Percentiles rank a stretch among this genome's conserved stretches.
Evolutionary conservation across 2,113 vertebrate genomes (phyloP).

Genomic region (Hucho hucho): DNA sequence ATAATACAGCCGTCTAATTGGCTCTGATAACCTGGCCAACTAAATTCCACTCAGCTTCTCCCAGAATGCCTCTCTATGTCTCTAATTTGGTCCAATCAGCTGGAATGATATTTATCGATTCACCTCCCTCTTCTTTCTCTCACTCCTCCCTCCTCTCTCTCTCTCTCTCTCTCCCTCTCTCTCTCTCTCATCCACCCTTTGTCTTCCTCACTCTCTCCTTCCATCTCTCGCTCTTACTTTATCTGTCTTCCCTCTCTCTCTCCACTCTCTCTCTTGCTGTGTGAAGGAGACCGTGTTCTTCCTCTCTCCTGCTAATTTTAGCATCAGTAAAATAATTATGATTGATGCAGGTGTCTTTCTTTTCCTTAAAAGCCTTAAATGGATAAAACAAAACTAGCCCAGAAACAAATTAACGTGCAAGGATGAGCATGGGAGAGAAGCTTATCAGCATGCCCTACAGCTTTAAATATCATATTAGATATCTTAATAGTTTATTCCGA

Average conservation of each 20-base stretch:
- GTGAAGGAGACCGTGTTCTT: constrained; percentile 61
- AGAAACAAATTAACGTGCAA: constrained; percentile 64
- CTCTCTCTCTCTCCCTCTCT: constrained; percentile 10
- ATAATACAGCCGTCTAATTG: constrained; percentile 70
- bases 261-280: constrained; percentile 13
- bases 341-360: constrained; percentile 71
- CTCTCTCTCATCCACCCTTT: constrained; percentile 15
- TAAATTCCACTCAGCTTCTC: constrained; percentile 67
- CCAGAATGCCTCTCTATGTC: constrained; percentile 64
- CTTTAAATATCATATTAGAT: constrained; percentile 66
- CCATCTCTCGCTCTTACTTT: constrained; percentile 4
- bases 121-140: constrained; percentile 48
- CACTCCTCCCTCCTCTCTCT: constrained; percentile 2
- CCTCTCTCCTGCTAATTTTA: constrained; percentile 62
- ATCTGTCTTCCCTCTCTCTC: constrained; percentile 22
- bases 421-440: constrained; percentile 47
- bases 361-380: constrained; percentile 62
- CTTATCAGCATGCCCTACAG: constrained; percentile 54
- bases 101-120: constrained; percentile 77
- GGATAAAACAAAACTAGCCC: constrained; percentile 52
- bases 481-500: constrained; percentile 61
- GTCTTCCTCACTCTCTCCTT: background rate
- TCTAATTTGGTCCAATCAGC: constrained; percentile 76
- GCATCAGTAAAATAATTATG: constrained; percentile 71
- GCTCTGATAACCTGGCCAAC: constrained; percentile 68